Conservation (phyloP, 2,888 invertebrate species). For the Punctoribates punctum region DNA sequence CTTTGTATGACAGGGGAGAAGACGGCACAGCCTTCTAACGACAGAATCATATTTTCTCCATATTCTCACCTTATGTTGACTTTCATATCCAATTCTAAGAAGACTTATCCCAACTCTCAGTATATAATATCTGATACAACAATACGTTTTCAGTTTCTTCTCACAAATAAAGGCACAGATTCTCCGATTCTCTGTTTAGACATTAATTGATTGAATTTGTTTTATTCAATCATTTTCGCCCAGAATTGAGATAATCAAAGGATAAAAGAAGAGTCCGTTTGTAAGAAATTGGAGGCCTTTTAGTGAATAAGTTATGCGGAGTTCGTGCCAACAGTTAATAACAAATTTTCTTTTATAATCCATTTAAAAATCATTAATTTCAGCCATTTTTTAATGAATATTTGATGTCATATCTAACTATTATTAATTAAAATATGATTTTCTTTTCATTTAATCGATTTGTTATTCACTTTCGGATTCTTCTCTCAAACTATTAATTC, state of each 20-base stretch:
- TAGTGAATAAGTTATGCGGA: not conserved
- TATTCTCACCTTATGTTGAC: conserved; percentile 25
- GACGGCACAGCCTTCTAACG: not conserved
- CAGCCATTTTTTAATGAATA: conserved; percentile 7
- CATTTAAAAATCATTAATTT: conserved; percentile 10
- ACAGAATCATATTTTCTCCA: too few relatives aligned
- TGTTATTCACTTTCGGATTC: too few relatives aligned
- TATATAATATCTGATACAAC: conserved; percentile 2
- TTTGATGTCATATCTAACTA: not conserved
- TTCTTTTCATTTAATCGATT: not conserved
- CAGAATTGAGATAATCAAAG: too few relatives aligned
- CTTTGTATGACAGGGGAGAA: not conserved
- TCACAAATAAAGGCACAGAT: too few relatives aligned
- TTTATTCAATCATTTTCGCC: too few relatives aligned
- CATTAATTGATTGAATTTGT: conserved; percentile 1
- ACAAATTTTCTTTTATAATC: not conserved
- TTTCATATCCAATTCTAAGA: not conserved
- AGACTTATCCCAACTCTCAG: not conserved
- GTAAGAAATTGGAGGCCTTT: too few relatives aligned
- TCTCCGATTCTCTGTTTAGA: not conserved
- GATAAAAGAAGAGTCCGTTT: too few relatives aligned
- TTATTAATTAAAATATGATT: not conserved
- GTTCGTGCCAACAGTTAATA: not conserved
- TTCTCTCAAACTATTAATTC: not conserved
- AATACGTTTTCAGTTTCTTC: not conserved